These are phyloP conservation scores for Drosophila willistoni DNA, from an alignment of 1,140 invertebrate genomes.

Conservation along the genomic window DNA sequence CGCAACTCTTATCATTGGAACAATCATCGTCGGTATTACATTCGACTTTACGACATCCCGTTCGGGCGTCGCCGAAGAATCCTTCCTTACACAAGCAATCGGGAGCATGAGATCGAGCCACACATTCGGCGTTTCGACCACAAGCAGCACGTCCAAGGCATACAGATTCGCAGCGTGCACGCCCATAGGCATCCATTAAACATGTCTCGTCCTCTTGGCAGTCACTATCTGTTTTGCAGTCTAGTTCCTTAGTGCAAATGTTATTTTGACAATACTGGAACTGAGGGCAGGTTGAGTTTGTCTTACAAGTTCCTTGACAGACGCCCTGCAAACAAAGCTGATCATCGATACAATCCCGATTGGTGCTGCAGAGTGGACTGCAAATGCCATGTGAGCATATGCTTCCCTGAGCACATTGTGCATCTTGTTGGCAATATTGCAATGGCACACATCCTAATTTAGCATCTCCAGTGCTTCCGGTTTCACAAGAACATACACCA, in stretches of 20 bases:
- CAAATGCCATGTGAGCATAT: constrained; percentile 93
- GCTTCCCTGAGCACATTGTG: constrained; percentile 91
- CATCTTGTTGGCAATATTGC: constrained; percentile 90
- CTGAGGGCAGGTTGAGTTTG: constrained; percentile 90
- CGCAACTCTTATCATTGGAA: constrained; percentile 91
- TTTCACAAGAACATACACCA: constrained; percentile 91
- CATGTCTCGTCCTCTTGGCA: constrained; percentile 89
- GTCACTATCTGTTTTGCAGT: constrained; percentile 88
- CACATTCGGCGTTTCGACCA: constrained; percentile 91
- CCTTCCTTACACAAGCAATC: constrained; percentile 90
- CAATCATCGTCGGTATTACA: constrained; percentile 89
- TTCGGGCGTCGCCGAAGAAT: constrained; percentile 90
- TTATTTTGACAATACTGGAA: constrained; percentile 92
- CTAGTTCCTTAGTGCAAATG: constrained; percentile 91
- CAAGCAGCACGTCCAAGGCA: constrained; percentile 89
- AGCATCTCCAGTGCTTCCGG: constrained; percentile 93
- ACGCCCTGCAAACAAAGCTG: constrained; percentile 91
- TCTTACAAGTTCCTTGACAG: constrained; percentile 91
- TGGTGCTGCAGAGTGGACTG: constrained; percentile 88
- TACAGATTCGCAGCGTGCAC: constrained; percentile 88
- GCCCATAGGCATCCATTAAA: constrained; percentile 87
- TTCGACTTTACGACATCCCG: constrained; percentile 91
- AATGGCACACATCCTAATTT: constrained; percentile 91
- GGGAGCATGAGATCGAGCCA: constrained; percentile 87
- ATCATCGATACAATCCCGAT: constrained; percentile 91